Evolutionary conservation across 2,113 vertebrate genomes (phyloP).

Genomic region (Larimichthys crocea): DNA sequence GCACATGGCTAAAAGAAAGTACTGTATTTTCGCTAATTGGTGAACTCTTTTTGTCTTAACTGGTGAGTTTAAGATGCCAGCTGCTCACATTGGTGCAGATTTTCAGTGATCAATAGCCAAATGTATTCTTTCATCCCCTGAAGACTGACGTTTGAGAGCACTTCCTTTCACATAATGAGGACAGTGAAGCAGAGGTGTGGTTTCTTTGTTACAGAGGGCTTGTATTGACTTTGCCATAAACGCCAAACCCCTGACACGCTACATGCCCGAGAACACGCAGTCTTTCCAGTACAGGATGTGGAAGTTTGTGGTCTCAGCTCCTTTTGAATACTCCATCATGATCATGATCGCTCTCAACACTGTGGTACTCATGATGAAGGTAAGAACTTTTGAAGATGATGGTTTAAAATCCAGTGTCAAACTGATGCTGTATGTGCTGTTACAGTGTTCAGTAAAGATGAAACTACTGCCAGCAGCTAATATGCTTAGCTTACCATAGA

Average conservation of each 20-base stretch:
- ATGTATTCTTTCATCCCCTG: background rate
- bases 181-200: background rate
- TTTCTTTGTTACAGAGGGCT: slow-evolving; percentile 87
- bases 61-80: background rate
- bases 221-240: slow-evolving; percentile 98
- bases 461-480: background rate
- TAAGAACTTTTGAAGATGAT: slow-evolving; percentile 49
- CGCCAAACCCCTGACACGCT: slow-evolving; percentile 94
- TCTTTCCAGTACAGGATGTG: slow-evolving; percentile 98
- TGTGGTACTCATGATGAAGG: slow-evolving; percentile 99
- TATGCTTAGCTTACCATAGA: background rate
- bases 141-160: background rate
- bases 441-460: background rate
- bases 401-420: background rate
- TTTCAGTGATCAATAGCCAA: background rate
- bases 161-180: background rate
- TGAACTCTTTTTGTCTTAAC: background rate
- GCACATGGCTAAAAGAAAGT: background rate
- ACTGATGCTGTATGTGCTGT: background rate
- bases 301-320: slow-evolving; percentile 96
- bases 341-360: slow-evolving; percentile 99
- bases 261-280: slow-evolving; percentile 95
- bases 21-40: background rate
- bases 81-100: background rate
- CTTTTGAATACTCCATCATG: slow-evolving; percentile 99